A percentile compares a stretch with the other conserved stretches of the same genome.
Conservation (phyloP, 23 tunicate species). For the Aplidium turbinatum region DNA sequence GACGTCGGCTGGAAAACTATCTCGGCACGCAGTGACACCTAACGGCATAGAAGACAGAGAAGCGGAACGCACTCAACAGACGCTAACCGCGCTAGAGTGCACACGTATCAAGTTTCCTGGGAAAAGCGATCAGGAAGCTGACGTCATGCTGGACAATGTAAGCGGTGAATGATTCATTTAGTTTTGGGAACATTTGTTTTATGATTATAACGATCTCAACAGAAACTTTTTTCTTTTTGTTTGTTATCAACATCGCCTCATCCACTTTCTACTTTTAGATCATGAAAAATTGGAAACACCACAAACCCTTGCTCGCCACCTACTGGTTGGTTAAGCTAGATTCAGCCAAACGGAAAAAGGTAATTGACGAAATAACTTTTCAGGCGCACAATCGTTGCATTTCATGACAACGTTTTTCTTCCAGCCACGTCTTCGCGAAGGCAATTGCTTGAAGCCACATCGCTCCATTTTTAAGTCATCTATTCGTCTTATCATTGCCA, state of each 20-base stretch:
- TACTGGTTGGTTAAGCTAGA: constrained; percentile 91
- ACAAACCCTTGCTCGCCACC: constrained; percentile 67
- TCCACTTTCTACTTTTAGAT: too few species aligned
- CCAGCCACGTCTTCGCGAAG: too few species aligned
- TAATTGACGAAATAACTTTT: too few species aligned
- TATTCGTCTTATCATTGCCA: too few species aligned
- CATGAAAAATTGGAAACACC: constrained; percentile 62
- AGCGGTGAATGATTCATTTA: background rate
- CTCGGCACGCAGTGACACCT: too few species aligned
- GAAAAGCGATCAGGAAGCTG: constrained; percentile 67
- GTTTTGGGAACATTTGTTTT: background rate
- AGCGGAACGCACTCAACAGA: constrained; percentile 24
- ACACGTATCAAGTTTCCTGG: constrained; percentile 86
- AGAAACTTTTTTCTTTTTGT: background rate
- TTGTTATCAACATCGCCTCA: background rate
- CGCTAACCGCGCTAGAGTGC: constrained; percentile 52
- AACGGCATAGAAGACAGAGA: constrained; percentile 63
- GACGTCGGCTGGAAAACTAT: too few species aligned
- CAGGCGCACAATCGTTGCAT: too few species aligned
- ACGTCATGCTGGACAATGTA: constrained; percentile 50
- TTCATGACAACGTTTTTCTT: too few species aligned
- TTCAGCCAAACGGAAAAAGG: constrained; percentile 75
- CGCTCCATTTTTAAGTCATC: too few species aligned
- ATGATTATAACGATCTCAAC: too few species aligned
- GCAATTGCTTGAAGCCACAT: too few species aligned